These are phyloP conservation scores for Nanorana parkeri DNA, from an alignment of 2,113 vertebrate genomes.

Conservation along the genomic window DNA sequence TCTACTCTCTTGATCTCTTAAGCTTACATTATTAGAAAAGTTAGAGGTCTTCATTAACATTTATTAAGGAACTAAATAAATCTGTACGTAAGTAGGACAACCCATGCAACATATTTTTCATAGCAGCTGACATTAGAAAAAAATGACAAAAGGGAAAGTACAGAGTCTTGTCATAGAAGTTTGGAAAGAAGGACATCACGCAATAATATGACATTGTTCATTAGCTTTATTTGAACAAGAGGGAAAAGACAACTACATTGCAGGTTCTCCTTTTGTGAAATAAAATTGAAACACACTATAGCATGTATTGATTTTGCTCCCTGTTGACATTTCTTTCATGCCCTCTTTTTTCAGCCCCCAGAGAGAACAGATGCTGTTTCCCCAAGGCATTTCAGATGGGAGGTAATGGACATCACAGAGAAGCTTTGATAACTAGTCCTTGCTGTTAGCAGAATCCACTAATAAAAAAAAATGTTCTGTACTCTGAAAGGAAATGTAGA, in stretches of 20 bases:
- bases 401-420: constrained; percentile 13
- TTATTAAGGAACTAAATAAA: no score
- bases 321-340: constrained; percentile 14
- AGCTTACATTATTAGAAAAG: no score
- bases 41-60: no score
- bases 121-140: no score
- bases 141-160: no score
- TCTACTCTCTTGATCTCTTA: no score
- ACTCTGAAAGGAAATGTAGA: neutral
- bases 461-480: neutral
- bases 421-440: neutral
- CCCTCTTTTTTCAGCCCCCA: neutral
- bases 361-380: neutral
- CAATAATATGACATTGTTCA: neutral
- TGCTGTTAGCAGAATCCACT: neutral
- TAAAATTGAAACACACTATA: neutral
- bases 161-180: neutral
- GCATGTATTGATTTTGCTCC: constrained; percentile 22
- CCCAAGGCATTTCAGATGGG: neutral
- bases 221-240: neutral
- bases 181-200: neutral
- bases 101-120: no score
- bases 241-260: neutral
- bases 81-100: no score
- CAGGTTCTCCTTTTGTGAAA: constrained; percentile 12